Conservation (phyloP, 2,113 vertebrate species). For the Myodes glareolus region DNA sequence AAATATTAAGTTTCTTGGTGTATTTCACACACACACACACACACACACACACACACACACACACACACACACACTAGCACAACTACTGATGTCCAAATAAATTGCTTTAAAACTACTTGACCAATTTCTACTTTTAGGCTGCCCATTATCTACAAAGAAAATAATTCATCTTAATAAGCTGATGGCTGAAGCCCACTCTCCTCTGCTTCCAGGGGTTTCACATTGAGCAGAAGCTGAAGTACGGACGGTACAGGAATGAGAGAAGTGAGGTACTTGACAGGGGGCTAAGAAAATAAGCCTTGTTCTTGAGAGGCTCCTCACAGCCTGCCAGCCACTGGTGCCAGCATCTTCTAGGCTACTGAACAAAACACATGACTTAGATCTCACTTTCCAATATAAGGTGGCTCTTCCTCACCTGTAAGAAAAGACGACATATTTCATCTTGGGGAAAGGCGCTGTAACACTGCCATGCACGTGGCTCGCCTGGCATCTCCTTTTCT, state of each 20-base stretch:
- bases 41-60: conserved; percentile 83
- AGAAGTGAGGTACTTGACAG: not conserved
- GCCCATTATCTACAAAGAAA: not conserved
- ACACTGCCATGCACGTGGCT: conserved; percentile 40
- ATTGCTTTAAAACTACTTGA: conserved; percentile 78
- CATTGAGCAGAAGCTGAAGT: conserved; percentile 34
- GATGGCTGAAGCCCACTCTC: conserved; percentile 62
- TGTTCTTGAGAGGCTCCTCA: not conserved
- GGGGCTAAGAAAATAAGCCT: not conserved
- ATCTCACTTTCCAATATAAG: conserved; percentile 15
- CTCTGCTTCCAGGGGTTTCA: conserved; percentile 48
- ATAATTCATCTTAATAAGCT: conserved; percentile 51
- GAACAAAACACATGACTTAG: conserved; percentile 30
- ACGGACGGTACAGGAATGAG: not conserved
- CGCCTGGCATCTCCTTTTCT: conserved; percentile 17
- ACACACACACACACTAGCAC: conserved; percentile 79
- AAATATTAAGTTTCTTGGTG: conserved; percentile 88
- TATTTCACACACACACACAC: conserved; percentile 84
- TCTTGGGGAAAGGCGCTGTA: conserved; percentile 29
- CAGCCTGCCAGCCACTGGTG: not conserved
- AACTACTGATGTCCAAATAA: conserved; percentile 78
- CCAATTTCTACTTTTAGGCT: conserved; percentile 63
- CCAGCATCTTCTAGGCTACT: not conserved
- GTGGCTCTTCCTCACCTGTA: conserved; percentile 33
- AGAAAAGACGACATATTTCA: conserved; percentile 22